Evolutionary conservation across 2,113 vertebrate genomes (phyloP), one percentile per base, ranked within the genome.

Genomic region (Aegotheles bennettii): DNA sequence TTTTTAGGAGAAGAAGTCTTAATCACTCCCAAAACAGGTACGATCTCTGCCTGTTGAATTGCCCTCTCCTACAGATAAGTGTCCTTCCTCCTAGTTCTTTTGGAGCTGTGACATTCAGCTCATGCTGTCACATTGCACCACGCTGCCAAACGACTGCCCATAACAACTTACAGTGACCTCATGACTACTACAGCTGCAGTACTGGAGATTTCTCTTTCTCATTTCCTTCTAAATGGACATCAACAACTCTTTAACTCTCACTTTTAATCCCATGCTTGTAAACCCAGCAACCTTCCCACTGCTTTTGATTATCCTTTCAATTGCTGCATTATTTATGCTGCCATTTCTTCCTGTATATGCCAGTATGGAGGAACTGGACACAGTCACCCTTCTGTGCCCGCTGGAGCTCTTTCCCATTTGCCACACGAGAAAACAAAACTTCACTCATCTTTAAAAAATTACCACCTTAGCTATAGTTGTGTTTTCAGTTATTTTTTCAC

Each of bases 161-260:
- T 4, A 16, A 8, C 59, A 56, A 8, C 12, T 7, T 5, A 11
- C 0, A 21, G 20, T 2, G 3, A 3, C 9, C 42, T 29, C 67
- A 16, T 6, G 9, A n/a, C 43, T 31, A 3, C 31, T 8, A 5
- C 42, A 57, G 40, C n/a, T 36, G 8, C 36, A 31, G 18, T 7
- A 10, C 1, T 11, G 59, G 28, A 51, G 20, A n/a, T 3, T 42
- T 26, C 14, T 21, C 29, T 13, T 57, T 29, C 36, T 12, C 18
- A 7, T 5, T 31, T 31, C 57, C 73, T 28, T 40, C 76, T 40
- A 60, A 50, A 35, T 13, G 40, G 61, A 38, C 50, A 31, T 36
- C 25, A 19, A n/a, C 18, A 64, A 20, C 33, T 18, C 60, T 3
- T n/a, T 13, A 56, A 50, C 21, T 67, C 19, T 25, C 43, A 21